Base-by-base conservation (phyloP, 2,888 invertebrate genomes). In the Heteromurus nitidus region DNA sequence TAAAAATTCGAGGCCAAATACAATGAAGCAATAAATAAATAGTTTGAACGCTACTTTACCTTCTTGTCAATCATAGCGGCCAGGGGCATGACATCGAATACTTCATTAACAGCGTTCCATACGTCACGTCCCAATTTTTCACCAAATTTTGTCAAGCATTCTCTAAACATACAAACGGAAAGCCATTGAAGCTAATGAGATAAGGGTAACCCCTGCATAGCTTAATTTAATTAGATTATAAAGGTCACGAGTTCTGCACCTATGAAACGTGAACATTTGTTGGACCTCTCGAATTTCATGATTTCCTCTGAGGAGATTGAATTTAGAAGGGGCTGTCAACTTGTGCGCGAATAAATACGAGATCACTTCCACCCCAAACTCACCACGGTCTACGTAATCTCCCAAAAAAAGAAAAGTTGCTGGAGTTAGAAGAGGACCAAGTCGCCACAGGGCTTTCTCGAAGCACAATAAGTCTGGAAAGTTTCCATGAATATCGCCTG, bases 401-500 rank as follows among this genome's bases (percentile, higher is more conserved):
- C 95, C 95, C 0, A 95, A 91, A 89, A 94, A 94, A 7, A 95
- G 90, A 77, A 94, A 89, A 20, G 90, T 91, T 3, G 92, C 91
- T 0, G 94, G 93, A 11, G 92, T 91, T 58, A 94, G 89, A 7
- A 91, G 90, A 0, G 93, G 91, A 0, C 94, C 94, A 80, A 92
- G 90, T 20, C 93, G 90, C 94, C 94, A 95, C 16, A 95, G 89
- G 0, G 92, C 91, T 81, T 91, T 91, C 89, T 94, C 94, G 90
- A 94, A 93, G 65, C 92, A 91, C 7, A 93, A 90, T 36, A 95
- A 89, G 85, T 94, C 94, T 9, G 90, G 89, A 82, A 93, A 92
- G 89, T 94, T 95, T 22, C 95, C 95, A 89, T 95, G 95, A 47
- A 95, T 90, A 88, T 95, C 94, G 5, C 94, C 94, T 93, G 85